Evolutionary conservation across 2,888 invertebrate species (phyloP).

Genomic region (Drosophila paucipuncta): DNA sequence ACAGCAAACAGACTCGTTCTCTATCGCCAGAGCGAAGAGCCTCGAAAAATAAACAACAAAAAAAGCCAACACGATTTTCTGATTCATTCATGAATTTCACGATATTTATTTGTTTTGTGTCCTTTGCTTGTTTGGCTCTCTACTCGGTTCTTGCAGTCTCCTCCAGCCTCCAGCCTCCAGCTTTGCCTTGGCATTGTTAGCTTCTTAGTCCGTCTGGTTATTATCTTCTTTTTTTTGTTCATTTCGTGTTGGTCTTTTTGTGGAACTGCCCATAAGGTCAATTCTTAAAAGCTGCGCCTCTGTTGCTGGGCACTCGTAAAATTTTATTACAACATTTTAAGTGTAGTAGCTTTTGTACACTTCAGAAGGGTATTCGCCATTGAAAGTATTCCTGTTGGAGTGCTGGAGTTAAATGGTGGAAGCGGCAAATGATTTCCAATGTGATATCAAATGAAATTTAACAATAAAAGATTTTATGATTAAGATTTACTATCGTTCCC

Average conservation of each 20-base stretch:
- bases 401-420: background rate
- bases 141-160: conserved; percentile 8
- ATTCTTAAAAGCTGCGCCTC: conserved; percentile 31
- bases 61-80: conserved; percentile 67
- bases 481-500: background rate
- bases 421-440: conserved; percentile 5
- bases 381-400: background rate
- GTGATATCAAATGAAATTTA: conserved; percentile 20
- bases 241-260: conserved; percentile 7
- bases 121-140: conserved; percentile 42
- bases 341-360: conserved; percentile 25
- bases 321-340: conserved; percentile 67
- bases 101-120: conserved; percentile 70
- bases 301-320: conserved; percentile 74
- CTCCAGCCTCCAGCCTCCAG: background rate
- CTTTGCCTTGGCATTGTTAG: conserved; percentile 38
- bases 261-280: conserved; percentile 1
- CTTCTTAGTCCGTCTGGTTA: conserved; percentile 31
- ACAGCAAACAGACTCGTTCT: conserved; percentile 45
- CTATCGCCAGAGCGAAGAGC: conserved; percentile 16
- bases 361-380: conserved; percentile 12
- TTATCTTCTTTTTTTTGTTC: background rate
- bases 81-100: conserved; percentile 79
- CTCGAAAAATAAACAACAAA: conserved; percentile 4
- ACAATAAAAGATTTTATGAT: conserved; percentile 7